phyloP scores from a whole-genome alignment of 2,888 invertebrate genomes.

The Dyspetes luteomarginatus region DNA sequence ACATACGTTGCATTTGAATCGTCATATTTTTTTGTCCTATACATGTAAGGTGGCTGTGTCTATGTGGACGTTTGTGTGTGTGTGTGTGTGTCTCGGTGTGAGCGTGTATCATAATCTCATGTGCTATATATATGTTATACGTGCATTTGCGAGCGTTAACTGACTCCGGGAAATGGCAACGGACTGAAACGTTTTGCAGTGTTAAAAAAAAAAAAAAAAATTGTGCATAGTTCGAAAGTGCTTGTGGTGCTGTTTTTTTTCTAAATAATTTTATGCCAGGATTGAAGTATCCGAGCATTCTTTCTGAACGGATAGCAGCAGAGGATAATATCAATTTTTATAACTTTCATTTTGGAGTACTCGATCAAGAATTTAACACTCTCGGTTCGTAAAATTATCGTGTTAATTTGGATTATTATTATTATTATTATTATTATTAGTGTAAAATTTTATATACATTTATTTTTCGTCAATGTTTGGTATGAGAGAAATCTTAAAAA shows the following conservation, averaged over 20 bases:
- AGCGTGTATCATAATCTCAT: background rate
- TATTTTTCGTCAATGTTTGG: background rate
- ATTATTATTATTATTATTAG: too few relatives aligned
- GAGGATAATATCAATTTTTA: background rate
- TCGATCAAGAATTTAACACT: background rate
- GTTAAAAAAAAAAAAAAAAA: slow-evolving; percentile 1
- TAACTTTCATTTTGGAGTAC: background rate
- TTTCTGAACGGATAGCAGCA: background rate
- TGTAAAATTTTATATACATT: too few relatives aligned
- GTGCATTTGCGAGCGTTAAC: slow-evolving; percentile 10
- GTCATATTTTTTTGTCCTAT: background rate
- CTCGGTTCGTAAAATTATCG: background rate
- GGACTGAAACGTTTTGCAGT: slow-evolving; percentile 43
- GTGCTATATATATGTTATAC: background rate
- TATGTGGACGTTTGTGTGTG: background rate
- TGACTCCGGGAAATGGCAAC: slow-evolving; percentile 56
- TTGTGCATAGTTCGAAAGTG: background rate
- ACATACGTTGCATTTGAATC: background rate
- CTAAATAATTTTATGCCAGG: background rate
- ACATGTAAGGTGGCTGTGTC: background rate
- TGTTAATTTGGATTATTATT: background rate
- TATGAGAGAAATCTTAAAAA: too few relatives aligned
- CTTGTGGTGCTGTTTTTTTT: background rate
- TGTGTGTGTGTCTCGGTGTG: background rate
- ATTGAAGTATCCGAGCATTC: background rate